Conservation (phyloP, 2,888 invertebrate species). For the Lasioglossum figueresi region DNA sequence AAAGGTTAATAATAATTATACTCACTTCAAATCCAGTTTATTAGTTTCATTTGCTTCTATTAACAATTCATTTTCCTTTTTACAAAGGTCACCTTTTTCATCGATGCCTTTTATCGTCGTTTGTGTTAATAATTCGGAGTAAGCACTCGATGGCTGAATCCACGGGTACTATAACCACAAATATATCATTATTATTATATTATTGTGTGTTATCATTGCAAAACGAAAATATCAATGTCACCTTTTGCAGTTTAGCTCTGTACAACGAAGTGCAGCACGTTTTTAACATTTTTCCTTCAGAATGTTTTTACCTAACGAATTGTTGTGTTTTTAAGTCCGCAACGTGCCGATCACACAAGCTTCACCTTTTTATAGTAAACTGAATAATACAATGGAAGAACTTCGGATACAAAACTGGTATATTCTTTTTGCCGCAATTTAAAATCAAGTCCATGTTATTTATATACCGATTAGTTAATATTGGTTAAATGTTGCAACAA, state of each 20-base stretch:
- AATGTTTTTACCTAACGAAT: background rate
- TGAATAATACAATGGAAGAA: background rate
- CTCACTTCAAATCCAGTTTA: constrained; percentile 22
- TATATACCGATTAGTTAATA: background rate
- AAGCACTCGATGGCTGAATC: background rate
- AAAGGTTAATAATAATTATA: background rate
- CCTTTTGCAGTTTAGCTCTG: background rate
- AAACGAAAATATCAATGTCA: background rate
- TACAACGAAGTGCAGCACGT: background rate
- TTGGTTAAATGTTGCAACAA: too few species aligned
- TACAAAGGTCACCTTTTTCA: background rate
- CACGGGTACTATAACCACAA: background rate
- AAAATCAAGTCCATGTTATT: background rate
- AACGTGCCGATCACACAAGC: background rate
- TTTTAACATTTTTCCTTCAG: background rate
- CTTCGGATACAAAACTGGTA: background rate
- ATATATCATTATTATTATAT: background rate
- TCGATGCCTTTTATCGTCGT: too few species aligned
- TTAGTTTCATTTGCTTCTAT: constrained; percentile 23
- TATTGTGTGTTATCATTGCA: background rate
- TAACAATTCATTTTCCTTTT: constrained; percentile 29
- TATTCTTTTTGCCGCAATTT: background rate
- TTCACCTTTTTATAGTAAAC: background rate
- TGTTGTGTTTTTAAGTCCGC: background rate
- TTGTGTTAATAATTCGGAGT: background rate